Conservation (phyloP, 1,140 invertebrate genomes). For the Riptortus pedestris region DNA sequence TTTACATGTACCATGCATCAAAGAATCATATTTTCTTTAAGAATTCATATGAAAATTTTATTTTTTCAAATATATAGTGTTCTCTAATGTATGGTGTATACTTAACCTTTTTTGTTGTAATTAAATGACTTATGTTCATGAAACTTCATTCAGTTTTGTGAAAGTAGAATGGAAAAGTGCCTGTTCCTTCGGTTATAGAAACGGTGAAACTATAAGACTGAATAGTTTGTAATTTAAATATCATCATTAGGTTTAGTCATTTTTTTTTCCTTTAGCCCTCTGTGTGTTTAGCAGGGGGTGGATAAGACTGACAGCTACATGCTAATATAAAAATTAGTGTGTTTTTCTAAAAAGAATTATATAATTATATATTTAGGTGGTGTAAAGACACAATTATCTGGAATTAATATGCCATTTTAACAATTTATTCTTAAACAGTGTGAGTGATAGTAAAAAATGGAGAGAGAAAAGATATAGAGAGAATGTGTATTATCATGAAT, state of each 20-base stretch:
- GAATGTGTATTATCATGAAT: neutral
- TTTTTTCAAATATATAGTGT: too few relatives aligned
- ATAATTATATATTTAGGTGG: neutral
- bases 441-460: conserved; percentile 5
- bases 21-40: too few relatives aligned
- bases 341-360: conserved; percentile 2
- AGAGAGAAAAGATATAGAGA: neutral
- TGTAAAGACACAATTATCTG: neutral
- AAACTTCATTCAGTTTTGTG: conserved; percentile 1
- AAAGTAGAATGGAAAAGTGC: neutral
- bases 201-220: conserved; percentile 26
- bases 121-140: too few relatives aligned
- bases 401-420: neutral
- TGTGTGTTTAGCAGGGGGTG: conserved; percentile 8
- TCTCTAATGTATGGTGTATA: too few relatives aligned
- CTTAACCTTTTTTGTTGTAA: too few relatives aligned
- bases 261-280: conserved; percentile 14
- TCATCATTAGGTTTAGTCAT: conserved; percentile 22
- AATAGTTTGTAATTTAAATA: conserved; percentile 22
- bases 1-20: too few relatives aligned
- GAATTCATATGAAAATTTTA: too few relatives aligned
- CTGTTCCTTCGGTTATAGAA: conserved; percentile 21
- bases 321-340: neutral
- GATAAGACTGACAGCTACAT: conserved; percentile 22
- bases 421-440: neutral